phyloP scores from a whole-genome alignment of 2,113 vertebrate species.

The Atlantisia rogersi region DNA sequence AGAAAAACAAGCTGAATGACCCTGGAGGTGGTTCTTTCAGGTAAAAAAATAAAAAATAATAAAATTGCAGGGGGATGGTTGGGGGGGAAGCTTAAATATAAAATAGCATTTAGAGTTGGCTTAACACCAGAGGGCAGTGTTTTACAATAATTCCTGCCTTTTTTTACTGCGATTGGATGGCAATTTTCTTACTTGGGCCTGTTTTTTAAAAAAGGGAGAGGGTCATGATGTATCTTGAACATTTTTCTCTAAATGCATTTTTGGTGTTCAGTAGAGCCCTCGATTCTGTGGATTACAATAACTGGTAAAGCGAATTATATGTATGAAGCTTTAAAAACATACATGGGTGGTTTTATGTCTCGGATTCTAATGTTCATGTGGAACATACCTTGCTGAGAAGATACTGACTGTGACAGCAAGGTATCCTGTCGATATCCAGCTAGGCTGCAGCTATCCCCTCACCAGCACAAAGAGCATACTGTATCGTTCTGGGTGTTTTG shows the following conservation, averaged over 20 bases:
- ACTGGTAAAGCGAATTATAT: neutral
- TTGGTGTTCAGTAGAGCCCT: neutral
- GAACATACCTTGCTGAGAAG: neutral
- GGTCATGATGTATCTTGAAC: neutral
- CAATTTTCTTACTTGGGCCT: neutral
- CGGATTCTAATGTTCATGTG: neutral
- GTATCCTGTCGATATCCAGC: neutral
- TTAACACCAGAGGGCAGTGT: slow-evolving; percentile 90
- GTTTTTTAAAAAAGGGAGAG: neutral
- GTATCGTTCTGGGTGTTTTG: no score
- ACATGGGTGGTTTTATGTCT: rapidly evolving
- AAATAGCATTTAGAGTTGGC: neutral
- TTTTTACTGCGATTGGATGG: neutral
- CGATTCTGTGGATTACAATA: neutral
- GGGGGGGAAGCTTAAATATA: neutral
- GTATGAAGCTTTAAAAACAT: neutral
- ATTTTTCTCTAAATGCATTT: neutral
- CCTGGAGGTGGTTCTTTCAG: slow-evolving; percentile 86
- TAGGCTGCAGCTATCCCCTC: neutral
- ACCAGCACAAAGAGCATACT: neutral
- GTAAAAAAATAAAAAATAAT: slow-evolving; percentile 70
- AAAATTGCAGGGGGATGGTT: neutral
- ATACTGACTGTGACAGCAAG: neutral
- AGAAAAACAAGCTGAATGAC: slow-evolving; percentile 89
- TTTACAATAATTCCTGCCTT: slow-evolving; percentile 75